A percentile compares a stretch with the other conserved stretches of the same genome.
Evolutionary conservation across 2,888 invertebrate species (phyloP).

Genomic region (Lasioglossum pauxillum): DNA sequence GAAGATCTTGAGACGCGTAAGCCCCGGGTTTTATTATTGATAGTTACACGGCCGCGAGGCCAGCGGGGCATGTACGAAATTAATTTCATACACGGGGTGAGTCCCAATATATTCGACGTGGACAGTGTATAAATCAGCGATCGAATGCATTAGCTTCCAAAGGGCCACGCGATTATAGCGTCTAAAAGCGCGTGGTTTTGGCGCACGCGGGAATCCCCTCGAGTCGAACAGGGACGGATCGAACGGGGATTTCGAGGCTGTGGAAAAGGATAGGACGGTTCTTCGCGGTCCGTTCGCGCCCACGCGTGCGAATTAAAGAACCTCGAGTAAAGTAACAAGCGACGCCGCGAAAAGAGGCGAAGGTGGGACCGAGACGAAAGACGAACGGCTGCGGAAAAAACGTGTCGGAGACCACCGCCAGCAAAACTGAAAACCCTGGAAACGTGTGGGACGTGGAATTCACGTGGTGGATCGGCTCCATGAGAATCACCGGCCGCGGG

Average conservation of each 20-base stretch:
- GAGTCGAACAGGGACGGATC: constrained; percentile 35
- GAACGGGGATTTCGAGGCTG: constrained; percentile 18
- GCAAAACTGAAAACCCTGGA: constrained; percentile 71
- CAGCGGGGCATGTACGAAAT: constrained; percentile 81
- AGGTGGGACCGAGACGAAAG: constrained; percentile 32
- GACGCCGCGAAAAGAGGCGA: constrained; percentile 27
- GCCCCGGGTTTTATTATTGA: constrained; percentile 78
- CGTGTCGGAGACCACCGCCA: constrained; percentile 61
- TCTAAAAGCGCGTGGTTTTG: constrained; percentile 73
- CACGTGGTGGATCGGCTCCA: constrained; percentile 46
- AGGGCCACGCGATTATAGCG: constrained; percentile 73
- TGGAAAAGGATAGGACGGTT: constrained; percentile 49
- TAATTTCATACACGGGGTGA: constrained; percentile 80
- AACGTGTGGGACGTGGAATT: constrained; percentile 71
- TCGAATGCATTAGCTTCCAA: constrained; percentile 81
- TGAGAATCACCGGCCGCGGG: constrained; percentile 59
- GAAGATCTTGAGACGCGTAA: constrained; percentile 54
- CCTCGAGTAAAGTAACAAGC: constrained; percentile 73
- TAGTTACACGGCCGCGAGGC: constrained; percentile 81
- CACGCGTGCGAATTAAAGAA: constrained; percentile 79
- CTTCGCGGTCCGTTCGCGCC: constrained; percentile 69
- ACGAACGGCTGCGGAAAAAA: constrained; percentile 57
- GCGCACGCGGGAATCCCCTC: constrained; percentile 48
- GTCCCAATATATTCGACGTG: constrained; percentile 79
- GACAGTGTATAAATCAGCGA: constrained; percentile 82